A percentile compares a stretch with the other conserved stretches of the same genome.
phyloP scores from a whole-genome alignment of 2,797 vertebrate species.

The Emys orbicularis region DNA sequence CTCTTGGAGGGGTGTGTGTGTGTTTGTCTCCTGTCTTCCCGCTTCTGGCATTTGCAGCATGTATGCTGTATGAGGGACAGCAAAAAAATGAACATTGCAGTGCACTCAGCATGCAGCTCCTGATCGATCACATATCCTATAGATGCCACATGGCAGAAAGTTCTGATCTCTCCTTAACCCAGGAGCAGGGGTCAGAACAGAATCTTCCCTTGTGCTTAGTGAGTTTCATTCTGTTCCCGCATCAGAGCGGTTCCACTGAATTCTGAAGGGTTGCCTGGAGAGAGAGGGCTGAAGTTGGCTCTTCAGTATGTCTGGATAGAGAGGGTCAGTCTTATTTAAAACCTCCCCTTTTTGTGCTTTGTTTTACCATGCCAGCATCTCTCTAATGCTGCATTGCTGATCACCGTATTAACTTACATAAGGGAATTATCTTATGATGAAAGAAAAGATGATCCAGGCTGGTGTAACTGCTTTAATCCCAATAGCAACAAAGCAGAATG shows the following conservation, averaged over 20 bases:
- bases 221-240: background rate
- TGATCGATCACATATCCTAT: background rate
- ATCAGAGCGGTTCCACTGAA: background rate
- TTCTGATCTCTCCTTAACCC: background rate
- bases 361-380: background rate
- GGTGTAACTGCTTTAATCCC: slow-evolving; percentile 4
- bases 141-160: background rate
- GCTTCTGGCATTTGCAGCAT: background rate
- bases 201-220: background rate
- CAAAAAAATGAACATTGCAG: background rate
- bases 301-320: background rate
- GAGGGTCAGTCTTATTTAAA: background rate
- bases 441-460: background rate
- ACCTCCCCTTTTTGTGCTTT: background rate
- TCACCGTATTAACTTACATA: rapidly evolving
- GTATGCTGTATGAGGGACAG: background rate
- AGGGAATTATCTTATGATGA: slow-evolving; percentile 4
- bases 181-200: background rate
- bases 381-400: background rate
- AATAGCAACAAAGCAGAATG: background rate
- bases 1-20: too few species aligned
- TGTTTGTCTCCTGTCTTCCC: background rate
- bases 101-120: background rate
- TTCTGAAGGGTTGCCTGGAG: background rate
- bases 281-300: background rate